Evolutionary conservation across 2,888 invertebrate genomes (phyloP).

Genomic region (Euclidia mi): DNA sequence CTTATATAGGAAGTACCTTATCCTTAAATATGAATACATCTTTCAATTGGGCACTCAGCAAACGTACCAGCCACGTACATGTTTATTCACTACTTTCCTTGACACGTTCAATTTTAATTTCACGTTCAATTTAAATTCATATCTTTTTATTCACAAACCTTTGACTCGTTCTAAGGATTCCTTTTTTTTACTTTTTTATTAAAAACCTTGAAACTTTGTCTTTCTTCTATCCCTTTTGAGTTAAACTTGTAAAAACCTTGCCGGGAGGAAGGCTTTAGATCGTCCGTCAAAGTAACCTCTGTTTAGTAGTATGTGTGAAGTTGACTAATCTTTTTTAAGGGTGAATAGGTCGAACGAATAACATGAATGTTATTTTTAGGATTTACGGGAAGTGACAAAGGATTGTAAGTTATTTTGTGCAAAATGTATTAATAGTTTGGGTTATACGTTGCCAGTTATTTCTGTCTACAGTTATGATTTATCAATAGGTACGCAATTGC

Average conservation of each 20-base stretch:
- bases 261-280: conserved; percentile 22
- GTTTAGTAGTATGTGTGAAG: conserved; percentile 28
- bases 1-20: no score
- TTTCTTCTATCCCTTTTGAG: conserved; percentile 39
- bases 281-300: conserved; percentile 24
- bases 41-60: not conserved
- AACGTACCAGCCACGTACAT: not conserved
- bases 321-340: conserved; percentile 12
- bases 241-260: conserved; percentile 35
- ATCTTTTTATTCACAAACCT: conserved; percentile 31
- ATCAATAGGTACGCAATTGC: no score
- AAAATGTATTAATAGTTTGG: no score
- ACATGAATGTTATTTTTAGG: no score
- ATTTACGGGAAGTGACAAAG: no score
- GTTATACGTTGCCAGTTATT: no score
- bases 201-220: conserved; percentile 47
- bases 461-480: no score
- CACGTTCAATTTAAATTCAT: conserved; percentile 41
- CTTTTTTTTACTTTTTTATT: conserved; percentile 40
- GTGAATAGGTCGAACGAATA: no score
- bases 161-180: conserved; percentile 40
- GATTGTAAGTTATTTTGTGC: no score
- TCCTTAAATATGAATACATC: no score
- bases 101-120: conserved; percentile 4
- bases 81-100: not conserved